Base-by-base conservation (phyloP, 2,113 vertebrate species). In the Triplophysa dalaica region DNA sequence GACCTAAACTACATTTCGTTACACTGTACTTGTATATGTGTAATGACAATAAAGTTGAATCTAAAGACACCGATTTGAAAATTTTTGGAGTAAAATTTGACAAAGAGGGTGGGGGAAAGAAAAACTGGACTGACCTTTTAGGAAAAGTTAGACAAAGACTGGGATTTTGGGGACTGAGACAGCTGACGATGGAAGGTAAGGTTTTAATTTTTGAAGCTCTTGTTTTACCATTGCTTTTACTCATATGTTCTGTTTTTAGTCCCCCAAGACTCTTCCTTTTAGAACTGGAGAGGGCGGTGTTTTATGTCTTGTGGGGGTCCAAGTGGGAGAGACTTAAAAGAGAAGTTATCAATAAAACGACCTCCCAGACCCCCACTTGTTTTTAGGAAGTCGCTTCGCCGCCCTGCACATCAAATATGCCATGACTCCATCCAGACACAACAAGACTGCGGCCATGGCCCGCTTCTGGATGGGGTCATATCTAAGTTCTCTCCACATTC, bases 291-390 rank as follows among this genome's bases (percentile, higher is more conserved):
- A 41, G 65, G 0, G 62, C 62, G 0, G 14, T 75, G 4, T 81
- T 75, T 54, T 67, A 79, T 2, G 76, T 81, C n/a, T 0, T 81
- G 54, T 81, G 80, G 80, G 80, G 80, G 64, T 81, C 79, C 52
- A 81, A 75, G 4, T 81, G 65, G 72, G 72, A 76, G 19, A 13
- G 79, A 4, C 17, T 78, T 0, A 78, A 29, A 16, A 33, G 79
- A 16, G 79, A 58, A 0, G n/a, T 63, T 0, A 10, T 82, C 0
- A 79, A 78, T 5, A 73, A 4, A 79, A 82, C n/a, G 63, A 14
- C 11, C 64, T 68, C 2, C 81, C 81, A 2, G 75, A 78, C 62
- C 69, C 48, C 50, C 41, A 62, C 19, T 26, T 70, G 48, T 76
- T 83, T 69, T 80, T 83, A 75, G 77, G 4, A 2, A 7, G n/a